phyloP scores from a whole-genome alignment of 2,113 vertebrate species.

The Boleophthalmus pectinirostris region DNA sequence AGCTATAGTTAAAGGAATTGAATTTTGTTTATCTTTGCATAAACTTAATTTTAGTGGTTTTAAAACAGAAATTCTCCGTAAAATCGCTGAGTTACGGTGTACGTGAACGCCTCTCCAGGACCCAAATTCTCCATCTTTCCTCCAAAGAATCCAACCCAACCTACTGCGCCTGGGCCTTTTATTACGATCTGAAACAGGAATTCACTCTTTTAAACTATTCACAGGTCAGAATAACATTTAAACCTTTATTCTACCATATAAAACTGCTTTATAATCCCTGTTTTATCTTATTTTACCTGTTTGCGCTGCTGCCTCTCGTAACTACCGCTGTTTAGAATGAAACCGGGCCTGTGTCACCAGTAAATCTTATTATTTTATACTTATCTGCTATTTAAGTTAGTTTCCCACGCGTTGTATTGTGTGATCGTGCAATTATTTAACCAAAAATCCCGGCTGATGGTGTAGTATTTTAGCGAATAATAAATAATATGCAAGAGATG shows the following conservation, averaged over 20 bases:
- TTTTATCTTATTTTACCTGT: background rate
- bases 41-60: background rate
- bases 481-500: background rate
- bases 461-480: background rate
- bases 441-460: background rate
- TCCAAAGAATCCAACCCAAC: constrained; percentile 35
- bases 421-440: background rate
- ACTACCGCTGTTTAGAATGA: constrained; percentile 8
- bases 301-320: background rate
- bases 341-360: constrained; percentile 47
- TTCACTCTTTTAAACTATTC: background rate
- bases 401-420: background rate
- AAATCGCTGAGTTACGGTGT: constrained; percentile 1
- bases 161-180: constrained; percentile 12
- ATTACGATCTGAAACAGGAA: background rate
- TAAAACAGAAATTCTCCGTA: background rate
- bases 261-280: background rate
- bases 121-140: constrained; percentile 68
- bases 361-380: background rate
- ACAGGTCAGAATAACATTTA: background rate
- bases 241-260: background rate
- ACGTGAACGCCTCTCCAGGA: constrained; percentile 20
- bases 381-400: background rate
- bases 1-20: background rate
- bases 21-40: background rate